Percentiles rank a stretch among this genome's conserved stretches.
phyloP scores from a whole-genome alignment of 2,888 invertebrate species.

The Glyphotaelius pellucidus region DNA sequence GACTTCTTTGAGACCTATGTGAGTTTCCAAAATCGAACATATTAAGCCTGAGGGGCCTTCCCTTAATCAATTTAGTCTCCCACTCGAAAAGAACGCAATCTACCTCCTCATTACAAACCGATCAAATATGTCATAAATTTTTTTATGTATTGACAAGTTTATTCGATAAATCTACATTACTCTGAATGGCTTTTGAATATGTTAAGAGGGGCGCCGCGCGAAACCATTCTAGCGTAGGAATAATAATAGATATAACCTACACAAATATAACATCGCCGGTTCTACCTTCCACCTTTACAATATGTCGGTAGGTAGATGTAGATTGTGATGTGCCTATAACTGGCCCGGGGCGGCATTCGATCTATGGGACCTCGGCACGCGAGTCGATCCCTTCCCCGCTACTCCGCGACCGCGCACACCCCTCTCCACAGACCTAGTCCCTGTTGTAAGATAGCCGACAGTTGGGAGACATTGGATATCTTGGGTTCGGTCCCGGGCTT shows the following conservation, averaged over 20 bases:
- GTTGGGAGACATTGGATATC: not conserved
- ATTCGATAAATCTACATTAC: not conserved
- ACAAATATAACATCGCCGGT: not conserved
- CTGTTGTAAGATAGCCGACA: not conserved
- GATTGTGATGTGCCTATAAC: not conserved
- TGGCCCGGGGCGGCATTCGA: constrained; percentile 29
- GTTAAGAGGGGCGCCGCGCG: constrained; percentile 19
- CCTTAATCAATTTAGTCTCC: not conserved
- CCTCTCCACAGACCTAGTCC: not conserved
- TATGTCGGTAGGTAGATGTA: not conserved
- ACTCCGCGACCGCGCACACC: not conserved
- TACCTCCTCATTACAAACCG: not conserved
- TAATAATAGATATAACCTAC: constrained; percentile 23
- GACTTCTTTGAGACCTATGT: too few species aligned
- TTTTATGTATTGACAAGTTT: constrained; percentile 15
- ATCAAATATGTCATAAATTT: not conserved
- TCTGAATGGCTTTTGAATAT: constrained; percentile 33
- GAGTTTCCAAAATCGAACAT: too few species aligned
- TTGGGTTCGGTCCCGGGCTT: not conserved
- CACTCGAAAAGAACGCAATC: not conserved
- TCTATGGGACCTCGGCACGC: constrained; percentile 42
- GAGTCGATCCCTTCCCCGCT: not conserved
- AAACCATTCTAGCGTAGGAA: not conserved
- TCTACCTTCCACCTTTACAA: not conserved
- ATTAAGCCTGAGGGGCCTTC: too few species aligned